Evolutionary conservation across 2,797 vertebrate species (phyloP).

Genomic region (Parauchenoglanis ngamensis): DNA sequence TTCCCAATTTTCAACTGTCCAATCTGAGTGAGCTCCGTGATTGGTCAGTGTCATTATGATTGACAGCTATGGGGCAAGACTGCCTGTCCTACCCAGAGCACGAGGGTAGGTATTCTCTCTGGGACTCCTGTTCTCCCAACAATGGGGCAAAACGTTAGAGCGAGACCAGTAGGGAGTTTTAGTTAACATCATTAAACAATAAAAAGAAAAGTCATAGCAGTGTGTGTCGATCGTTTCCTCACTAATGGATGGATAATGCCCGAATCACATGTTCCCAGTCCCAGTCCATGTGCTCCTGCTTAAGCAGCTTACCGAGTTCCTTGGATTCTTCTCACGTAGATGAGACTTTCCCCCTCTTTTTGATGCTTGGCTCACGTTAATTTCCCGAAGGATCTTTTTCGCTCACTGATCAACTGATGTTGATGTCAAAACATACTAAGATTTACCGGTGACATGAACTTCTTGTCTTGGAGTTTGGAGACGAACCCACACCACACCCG

Average conservation of each 20-base stretch:
- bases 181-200: background rate
- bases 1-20: background rate
- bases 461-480: background rate
- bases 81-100: background rate
- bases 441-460: constrained; percentile 25
- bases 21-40: background rate
- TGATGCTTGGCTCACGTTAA: constrained; percentile 26
- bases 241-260: constrained; percentile 64
- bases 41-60: background rate
- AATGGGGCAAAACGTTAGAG: background rate
- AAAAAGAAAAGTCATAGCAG: background rate
- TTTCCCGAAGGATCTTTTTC: background rate
- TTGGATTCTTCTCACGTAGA: constrained; percentile 74
- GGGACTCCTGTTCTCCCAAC: background rate
- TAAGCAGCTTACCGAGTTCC: constrained; percentile 82
- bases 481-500: constrained; percentile 17
- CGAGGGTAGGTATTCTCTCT: background rate
- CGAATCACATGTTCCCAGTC: constrained; percentile 73
- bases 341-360: constrained; percentile 57
- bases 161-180: background rate
- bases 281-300: constrained; percentile 69
- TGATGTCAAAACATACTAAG: constrained; percentile 12
- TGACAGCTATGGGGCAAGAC: background rate
- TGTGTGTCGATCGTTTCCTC: background rate
- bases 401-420: constrained; percentile 6